A percentile compares a stretch with the other conserved stretches of the same genome.
Conservation (phyloP, 2,888 invertebrate species). For the Serripes groenlandicus region DNA sequence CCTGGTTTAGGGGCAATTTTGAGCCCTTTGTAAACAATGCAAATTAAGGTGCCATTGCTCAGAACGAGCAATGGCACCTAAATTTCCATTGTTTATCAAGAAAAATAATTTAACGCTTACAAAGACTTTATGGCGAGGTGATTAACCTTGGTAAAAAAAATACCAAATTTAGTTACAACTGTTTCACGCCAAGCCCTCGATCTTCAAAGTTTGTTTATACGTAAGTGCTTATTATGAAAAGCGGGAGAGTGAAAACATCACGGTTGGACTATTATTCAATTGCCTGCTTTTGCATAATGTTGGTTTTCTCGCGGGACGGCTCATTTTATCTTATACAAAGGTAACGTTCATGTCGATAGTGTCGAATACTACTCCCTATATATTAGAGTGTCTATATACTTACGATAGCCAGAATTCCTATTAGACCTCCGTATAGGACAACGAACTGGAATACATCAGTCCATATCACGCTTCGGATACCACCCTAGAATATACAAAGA, state of each 20-base stretch:
- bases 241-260: background rate
- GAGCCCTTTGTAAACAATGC: too few species aligned
- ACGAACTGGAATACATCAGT: conserved; percentile 74
- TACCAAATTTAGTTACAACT: too few species aligned
- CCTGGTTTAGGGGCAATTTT: too few species aligned
- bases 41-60: too few species aligned
- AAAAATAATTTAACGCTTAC: too few species aligned
- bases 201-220: too few species aligned
- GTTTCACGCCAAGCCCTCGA: too few species aligned
- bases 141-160: too few species aligned
- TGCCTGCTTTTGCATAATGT: background rate
- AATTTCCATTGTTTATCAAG: too few species aligned
- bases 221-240: background rate
- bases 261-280: background rate
- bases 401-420: conserved; percentile 69
- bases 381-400: background rate
- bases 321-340: background rate
- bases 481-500: conserved; percentile 72
- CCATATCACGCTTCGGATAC: conserved; percentile 77
- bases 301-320: background rate
- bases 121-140: too few species aligned
- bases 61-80: too few species aligned
- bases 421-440: conserved; percentile 70
- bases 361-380: background rate
- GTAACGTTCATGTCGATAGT: background rate